Percentiles rank a stretch among this genome's conserved stretches.
Conservation (phyloP, 2,888 invertebrate species). For the Ariolimax columbianus region DNA sequence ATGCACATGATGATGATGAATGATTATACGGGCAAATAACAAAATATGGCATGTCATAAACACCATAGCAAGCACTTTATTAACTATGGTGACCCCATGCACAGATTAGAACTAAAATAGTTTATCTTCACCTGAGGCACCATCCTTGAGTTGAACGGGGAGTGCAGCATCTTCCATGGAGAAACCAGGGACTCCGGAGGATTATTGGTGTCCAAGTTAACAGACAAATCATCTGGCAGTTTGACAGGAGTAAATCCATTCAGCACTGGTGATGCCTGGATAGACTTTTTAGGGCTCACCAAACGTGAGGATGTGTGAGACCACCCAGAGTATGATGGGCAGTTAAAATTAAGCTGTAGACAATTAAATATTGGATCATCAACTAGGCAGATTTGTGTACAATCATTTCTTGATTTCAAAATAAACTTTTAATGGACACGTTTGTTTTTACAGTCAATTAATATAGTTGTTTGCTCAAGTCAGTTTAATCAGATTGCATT, state of each 20-base stretch:
- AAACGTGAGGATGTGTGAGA: background rate
- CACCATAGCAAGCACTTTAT: too few species aligned
- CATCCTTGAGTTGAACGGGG: slow-evolving; percentile 30
- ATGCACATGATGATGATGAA: too few species aligned
- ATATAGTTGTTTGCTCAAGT: too few species aligned
- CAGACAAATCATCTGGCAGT: slow-evolving; percentile 56
- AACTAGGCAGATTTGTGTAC: too few species aligned
- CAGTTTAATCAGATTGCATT: too few species aligned
- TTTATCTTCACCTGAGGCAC: slow-evolving; percentile 50
- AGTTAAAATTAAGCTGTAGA: slow-evolving; percentile 34
- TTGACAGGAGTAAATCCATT: slow-evolving; percentile 68
- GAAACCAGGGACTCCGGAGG: slow-evolving; percentile 12
- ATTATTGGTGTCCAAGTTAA: slow-evolving; percentile 14
- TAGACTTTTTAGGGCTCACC: slow-evolving; percentile 5
- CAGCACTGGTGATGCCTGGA: background rate
- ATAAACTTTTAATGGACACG: too few species aligned
- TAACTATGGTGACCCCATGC: too few species aligned
- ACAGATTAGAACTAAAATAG: too few species aligned
- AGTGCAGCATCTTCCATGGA: slow-evolving; percentile 35
- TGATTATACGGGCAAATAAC: too few species aligned
- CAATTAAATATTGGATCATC: too few species aligned
- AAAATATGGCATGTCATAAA: too few species aligned
- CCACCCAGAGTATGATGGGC: slow-evolving; percentile 2
- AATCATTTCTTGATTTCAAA: background rate
- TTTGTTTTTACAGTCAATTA: too few species aligned